Conservation (phyloP, 2,113 vertebrate species). For the Ellobius talpinus region DNA sequence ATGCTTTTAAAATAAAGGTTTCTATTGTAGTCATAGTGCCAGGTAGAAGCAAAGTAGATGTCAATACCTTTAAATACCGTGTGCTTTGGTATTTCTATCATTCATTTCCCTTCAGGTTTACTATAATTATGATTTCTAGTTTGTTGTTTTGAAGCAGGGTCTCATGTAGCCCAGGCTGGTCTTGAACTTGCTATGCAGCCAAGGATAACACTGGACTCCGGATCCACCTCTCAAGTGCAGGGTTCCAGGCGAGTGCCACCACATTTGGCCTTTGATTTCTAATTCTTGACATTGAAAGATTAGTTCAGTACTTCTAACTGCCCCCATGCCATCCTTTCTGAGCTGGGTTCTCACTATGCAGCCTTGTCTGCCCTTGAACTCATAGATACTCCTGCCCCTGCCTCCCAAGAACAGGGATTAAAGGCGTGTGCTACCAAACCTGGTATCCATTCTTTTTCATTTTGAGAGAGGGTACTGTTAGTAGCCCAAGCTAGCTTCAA, state of each 20-base stretch:
- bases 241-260: too few species aligned
- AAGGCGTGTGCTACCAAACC: not conserved
- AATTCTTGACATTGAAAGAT: not conserved
- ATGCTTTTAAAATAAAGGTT: not conserved
- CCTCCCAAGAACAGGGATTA: not conserved
- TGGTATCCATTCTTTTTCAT: not conserved
- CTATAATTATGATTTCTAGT: not conserved
- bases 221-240: not conserved
- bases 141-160: not conserved
- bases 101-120: not conserved
- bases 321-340: too few species aligned
- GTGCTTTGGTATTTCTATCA: not conserved
- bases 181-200: not conserved
- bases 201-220: not conserved
- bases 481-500: not conserved
- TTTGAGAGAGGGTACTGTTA: not conserved
- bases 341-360: not conserved
- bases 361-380: not conserved
- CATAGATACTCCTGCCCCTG: not conserved
- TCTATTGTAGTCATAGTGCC: not conserved
- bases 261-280: not conserved
- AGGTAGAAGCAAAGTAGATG: not conserved
- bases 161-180: not conserved
- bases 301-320: not conserved
- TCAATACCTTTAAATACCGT: not conserved